Percentiles rank a stretch among this genome's conserved stretches.
Evolutionary conservation across 2,888 invertebrate species (phyloP).

Genomic region (Pterobdella sp.): DNA sequence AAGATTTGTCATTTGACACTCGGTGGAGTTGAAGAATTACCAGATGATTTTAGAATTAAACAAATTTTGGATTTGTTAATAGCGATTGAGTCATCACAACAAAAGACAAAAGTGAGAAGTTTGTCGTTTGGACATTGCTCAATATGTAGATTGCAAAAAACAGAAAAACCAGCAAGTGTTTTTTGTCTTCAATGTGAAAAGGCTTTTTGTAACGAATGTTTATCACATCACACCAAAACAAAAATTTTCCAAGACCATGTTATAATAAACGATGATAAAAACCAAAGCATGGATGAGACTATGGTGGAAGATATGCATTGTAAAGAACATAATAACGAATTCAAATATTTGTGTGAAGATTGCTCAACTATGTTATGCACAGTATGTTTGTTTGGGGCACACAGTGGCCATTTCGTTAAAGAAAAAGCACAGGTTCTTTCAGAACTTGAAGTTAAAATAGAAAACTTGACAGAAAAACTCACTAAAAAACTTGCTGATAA

Average conservation of each 20-base stretch:
- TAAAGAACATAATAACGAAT: constrained; percentile 28
- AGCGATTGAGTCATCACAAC: constrained; percentile 22
- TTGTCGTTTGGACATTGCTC: neutral
- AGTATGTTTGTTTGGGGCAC: constrained; percentile 33
- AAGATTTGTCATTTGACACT: constrained; percentile 31
- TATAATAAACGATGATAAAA: constrained; percentile 20
- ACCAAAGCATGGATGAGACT: neutral
- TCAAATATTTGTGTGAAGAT: constrained; percentile 32
- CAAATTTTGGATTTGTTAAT: constrained; percentile 32
- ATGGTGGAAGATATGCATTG: constrained; percentile 19
- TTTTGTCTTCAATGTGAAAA: constrained; percentile 34
- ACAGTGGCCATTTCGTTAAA: constrained; percentile 26
- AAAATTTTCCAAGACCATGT: constrained; percentile 29
- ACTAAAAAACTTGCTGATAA: neutral
- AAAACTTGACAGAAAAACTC: neutral
- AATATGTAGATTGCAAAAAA: constrained; percentile 25
- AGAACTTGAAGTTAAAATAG: neutral
- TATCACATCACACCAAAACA: constrained; percentile 25
- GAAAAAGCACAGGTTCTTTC: constrained; percentile 12
- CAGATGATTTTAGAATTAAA: constrained; percentile 33
- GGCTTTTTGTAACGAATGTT: constrained; percentile 30
- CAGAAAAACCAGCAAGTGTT: neutral
- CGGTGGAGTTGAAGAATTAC: constrained; percentile 28
- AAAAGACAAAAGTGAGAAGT: neutral
- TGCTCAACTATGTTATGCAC: constrained; percentile 31